Evolutionary conservation across 2,888 invertebrate species (phyloP).

Genomic region (Volucella inflata): DNA sequence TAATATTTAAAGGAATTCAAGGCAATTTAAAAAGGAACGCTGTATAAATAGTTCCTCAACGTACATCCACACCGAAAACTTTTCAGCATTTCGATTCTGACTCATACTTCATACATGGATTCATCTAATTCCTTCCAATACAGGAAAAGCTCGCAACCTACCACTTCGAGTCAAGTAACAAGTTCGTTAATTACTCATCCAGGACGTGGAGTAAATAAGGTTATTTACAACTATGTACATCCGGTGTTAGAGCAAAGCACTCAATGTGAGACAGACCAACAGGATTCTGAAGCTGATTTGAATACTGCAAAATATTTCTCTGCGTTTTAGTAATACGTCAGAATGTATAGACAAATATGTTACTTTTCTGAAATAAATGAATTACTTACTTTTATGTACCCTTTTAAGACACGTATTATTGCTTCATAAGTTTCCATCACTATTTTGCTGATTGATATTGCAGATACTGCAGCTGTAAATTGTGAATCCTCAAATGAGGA

Average conservation of each 20-base stretch:
- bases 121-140: slow-evolving; percentile 13
- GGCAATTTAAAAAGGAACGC: slow-evolving; percentile 13
- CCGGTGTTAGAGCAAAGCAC: neutral
- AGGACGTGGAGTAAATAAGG: slow-evolving; percentile 8
- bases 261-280: neutral
- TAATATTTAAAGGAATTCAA: slow-evolving; percentile 13
- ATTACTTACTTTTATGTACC: slow-evolving; percentile 21
- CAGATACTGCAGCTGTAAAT: slow-evolving; percentile 18
- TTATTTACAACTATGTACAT: slow-evolving; percentile 1
- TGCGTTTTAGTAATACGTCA: neutral
- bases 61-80: neutral
- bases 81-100: slow-evolving; percentile 5
- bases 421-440: slow-evolving; percentile 7
- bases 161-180: neutral
- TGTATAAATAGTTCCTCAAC: slow-evolving; percentile 15
- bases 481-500: slow-evolving; percentile 13
- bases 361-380: neutral
- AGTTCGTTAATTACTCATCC: neutral
- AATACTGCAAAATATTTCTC: neutral
- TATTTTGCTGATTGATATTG: slow-evolving; percentile 15
- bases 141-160: neutral
- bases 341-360: slow-evolving; percentile 12
- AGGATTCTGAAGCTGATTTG: slow-evolving; percentile 1
- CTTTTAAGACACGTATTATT: slow-evolving; percentile 6
- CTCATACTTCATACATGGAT: neutral